Evolutionary conservation across 2,797 vertebrate species (phyloP).

Genomic region (Lerista edwardsae): DNA sequence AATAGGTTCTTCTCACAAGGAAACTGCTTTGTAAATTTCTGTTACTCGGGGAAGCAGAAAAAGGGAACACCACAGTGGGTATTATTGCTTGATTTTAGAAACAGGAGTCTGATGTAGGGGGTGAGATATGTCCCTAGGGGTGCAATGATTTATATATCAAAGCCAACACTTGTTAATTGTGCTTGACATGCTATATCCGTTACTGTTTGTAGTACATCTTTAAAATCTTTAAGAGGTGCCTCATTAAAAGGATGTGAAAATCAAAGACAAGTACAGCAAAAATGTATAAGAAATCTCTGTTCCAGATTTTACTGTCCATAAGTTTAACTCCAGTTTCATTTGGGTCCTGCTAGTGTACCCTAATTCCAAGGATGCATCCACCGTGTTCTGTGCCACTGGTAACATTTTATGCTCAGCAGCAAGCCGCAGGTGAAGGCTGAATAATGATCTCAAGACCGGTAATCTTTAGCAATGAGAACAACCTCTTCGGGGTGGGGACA

Average conservation of each 20-base stretch:
- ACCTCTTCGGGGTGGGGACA: fast-evolving
- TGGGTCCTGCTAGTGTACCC: constrained; percentile 10
- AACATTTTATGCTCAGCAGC: background rate
- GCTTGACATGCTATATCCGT: background rate
- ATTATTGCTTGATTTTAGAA: background rate
- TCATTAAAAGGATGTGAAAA: constrained; percentile 23
- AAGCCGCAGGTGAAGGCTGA: background rate
- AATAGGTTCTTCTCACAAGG: background rate
- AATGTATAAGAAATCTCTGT: background rate
- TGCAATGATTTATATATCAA: constrained; percentile 8
- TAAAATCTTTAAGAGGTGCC: constrained; percentile 21
- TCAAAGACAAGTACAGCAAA: constrained; percentile 15
- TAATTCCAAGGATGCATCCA: background rate
- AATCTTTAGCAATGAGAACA: background rate
- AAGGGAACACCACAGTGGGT: background rate
- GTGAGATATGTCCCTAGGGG: background rate
- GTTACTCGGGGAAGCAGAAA: background rate
- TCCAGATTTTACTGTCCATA: background rate
- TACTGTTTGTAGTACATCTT: background rate
- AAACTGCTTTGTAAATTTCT: background rate
- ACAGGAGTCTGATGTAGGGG: background rate
- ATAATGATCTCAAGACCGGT: background rate
- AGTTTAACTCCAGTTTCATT: constrained; percentile 9
- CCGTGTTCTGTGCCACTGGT: background rate
- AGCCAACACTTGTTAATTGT: background rate